Percentiles rank a stretch among this genome's conserved stretches.
Evolutionary conservation across 2,888 invertebrate species (phyloP).

Genomic region (Quadriops clusia): DNA sequence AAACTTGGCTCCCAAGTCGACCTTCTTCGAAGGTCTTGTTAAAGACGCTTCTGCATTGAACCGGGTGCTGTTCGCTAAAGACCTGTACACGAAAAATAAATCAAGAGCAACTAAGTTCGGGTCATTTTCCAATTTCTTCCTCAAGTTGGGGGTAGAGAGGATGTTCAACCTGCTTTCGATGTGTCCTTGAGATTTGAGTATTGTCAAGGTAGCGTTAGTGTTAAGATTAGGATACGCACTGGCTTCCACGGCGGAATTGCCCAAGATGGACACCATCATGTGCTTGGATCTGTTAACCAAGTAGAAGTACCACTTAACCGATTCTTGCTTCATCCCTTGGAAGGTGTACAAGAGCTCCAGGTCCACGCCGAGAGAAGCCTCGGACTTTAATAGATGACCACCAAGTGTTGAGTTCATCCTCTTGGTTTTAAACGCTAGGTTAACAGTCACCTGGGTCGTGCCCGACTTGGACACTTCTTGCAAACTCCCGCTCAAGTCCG

Average conservation of each 20-base stretch:
- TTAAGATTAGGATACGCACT: slow-evolving; percentile 67
- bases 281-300: slow-evolving; percentile 21
- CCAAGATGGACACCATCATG: slow-evolving; percentile 41
- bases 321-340: slow-evolving; percentile 43
- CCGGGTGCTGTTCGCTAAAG: slow-evolving; percentile 42
- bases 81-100: slow-evolving; percentile 40
- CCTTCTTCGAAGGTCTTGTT: slow-evolving; percentile 50
- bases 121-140: slow-evolving; percentile 35
- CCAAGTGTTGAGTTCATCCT: slow-evolving; percentile 58
- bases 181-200: slow-evolving; percentile 60
- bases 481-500: slow-evolving; percentile 52
- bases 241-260: slow-evolving; percentile 56
- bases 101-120: slow-evolving; percentile 30
- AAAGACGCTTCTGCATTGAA: slow-evolving; percentile 51
- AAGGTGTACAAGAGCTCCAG: slow-evolving; percentile 57
- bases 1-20: slow-evolving; percentile 50
- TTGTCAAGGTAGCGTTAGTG: slow-evolving; percentile 51
- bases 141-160: slow-evolving; percentile 50
- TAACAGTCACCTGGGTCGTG: slow-evolving; percentile 64
- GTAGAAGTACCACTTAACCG: slow-evolving; percentile 39
- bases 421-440: slow-evolving; percentile 66
- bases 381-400: slow-evolving; percentile 50
- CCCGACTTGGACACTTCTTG: slow-evolving; percentile 53
- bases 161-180: slow-evolving; percentile 59
- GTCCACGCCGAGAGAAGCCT: slow-evolving; percentile 41